A percentile compares a stretch with the other conserved stretches of the same genome.
These are phyloP conservation scores for Leucoma salicis DNA, from an alignment of 2,888 invertebrate genomes.

Conservation along the genomic window DNA sequence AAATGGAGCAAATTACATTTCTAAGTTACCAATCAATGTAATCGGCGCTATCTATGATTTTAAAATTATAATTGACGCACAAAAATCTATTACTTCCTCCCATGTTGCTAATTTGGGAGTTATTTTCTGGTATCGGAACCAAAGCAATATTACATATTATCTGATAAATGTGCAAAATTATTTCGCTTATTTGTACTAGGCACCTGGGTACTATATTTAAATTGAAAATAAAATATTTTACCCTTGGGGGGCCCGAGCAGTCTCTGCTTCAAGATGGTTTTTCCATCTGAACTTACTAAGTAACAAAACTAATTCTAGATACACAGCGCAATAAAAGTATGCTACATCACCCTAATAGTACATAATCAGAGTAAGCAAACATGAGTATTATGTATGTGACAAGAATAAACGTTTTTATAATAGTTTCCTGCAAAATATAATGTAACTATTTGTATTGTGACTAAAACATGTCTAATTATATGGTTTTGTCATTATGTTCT, in stretches of 20 bases:
- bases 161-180: too few relatives aligned
- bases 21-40: slow-evolving; percentile 9
- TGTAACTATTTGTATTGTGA: slow-evolving; percentile 54
- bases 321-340: slow-evolving; percentile 37
- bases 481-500: background rate
- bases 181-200: too few relatives aligned
- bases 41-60: background rate
- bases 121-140: too few relatives aligned
- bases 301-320: slow-evolving; percentile 34
- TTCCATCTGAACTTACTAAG: slow-evolving; percentile 9
- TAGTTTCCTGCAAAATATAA: slow-evolving; percentile 45
- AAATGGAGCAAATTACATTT: slow-evolving; percentile 25
- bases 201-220: too few relatives aligned
- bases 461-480: slow-evolving; percentile 32
- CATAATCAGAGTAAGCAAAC: slow-evolving; percentile 59
- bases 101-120: too few relatives aligned
- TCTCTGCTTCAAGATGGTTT: too few relatives aligned
- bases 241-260: too few relatives aligned
- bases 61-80: background rate
- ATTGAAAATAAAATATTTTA: too few relatives aligned
- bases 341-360: slow-evolving; percentile 59
- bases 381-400: slow-evolving; percentile 50
- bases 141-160: too few relatives aligned
- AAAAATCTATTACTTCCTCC: too few relatives aligned
- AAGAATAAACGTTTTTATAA: slow-evolving; percentile 52